Evolutionary conservation across 2,113 vertebrate species (phyloP), one percentile per base, ranked within the genome.

Genomic region (Muntiacus reevesi): DNA sequence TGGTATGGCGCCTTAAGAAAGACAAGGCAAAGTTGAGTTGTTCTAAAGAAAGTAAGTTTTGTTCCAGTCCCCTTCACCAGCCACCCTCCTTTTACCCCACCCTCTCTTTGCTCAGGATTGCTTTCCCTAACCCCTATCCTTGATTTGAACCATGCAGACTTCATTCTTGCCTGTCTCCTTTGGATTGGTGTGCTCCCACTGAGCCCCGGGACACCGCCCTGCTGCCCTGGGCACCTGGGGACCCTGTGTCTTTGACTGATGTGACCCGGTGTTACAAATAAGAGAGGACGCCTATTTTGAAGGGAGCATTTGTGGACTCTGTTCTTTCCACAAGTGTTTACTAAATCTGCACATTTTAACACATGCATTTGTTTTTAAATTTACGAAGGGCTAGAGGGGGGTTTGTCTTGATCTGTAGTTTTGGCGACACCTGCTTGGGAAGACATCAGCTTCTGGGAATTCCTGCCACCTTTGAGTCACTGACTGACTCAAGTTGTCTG

Each of bases 241-340:
- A 40, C 33, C 30, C 30, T 62, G n/a, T 8, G 7, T 78, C 40
- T 50, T 47, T 50, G 4, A 36, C 7, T 3, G n/a, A 19, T 5
- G 5, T 6, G 50, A n/a, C 4, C 1, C 27, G 5, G 5, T 40
- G 7, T 33, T 57, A 17, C 3, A 50, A 74, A 91, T 40, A 33
- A n/a, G 27, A 67, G 36, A 81, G 88, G 60, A 94, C 23, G 94
- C 27, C 64, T 87, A 9, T 94, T 97, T 96, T 97, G 97, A 97
- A 98, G 91, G 88, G 96, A 97, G 57, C 33, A 89, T 94, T 96
- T 97, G 95, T 97, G 92, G 92, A 95, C 91, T 92, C 92, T 96
- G 33, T 95, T 97, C 67, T 89, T 96, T 85, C 12, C 60, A 74
- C 25, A 60, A 7, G 2, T 13, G 12, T 9, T 55, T 40, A 50